Evolutionary conservation across 2,113 vertebrate species (phyloP), one percentile per base, ranked within the genome.

Genomic region (Xiphorhynchus elegans): DNA sequence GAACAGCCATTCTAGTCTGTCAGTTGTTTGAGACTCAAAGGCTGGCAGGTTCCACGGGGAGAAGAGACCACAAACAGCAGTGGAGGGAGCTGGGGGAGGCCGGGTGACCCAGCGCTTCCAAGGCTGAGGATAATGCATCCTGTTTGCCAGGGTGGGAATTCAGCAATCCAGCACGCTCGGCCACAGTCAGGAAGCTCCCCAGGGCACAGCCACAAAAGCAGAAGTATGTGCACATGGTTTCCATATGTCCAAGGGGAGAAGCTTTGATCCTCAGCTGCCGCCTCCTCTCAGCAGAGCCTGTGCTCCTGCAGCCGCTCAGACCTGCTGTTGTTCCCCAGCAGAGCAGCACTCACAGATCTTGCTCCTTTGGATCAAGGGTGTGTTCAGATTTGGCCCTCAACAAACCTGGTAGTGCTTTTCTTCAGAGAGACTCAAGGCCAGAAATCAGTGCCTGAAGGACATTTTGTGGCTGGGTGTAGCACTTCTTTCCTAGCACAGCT

Each of bases 21-120:
- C 50, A 55, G 3, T 84, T 76, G 69, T 92, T 81, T 66, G 89
- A 47, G 63, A 11, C 59, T 83, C 80, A 64, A 66, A 88, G 67
- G 37, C 78, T 91, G 81, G 86, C 83, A 84, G 86, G 55, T 75
- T 92, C 64, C 47, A n/a, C 0, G 3, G 62, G 31, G 12, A 29
- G 17, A 29, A 58, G 47, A 59, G 87, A 37, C 63, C 60, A 42
- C 78, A 70, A n/a, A 24, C 3, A 79, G 63, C 74, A 29, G 4
- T 5, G 53, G 2, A 44, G 49, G 64, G 77, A 21, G 3, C 37
- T 23, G n/a, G 40, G 52, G 72, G 53, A 69, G 84, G 33, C 42
- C 0, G 33, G 50, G 5, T 13, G 63, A 9, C 3, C 67, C 2
- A 0, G 35, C 39, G 2, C 56, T 55, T 16, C 46, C 73, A 1